Base-by-base conservation (phyloP, 2,113 vertebrate species). In the Carollia perspicillata region DNA sequence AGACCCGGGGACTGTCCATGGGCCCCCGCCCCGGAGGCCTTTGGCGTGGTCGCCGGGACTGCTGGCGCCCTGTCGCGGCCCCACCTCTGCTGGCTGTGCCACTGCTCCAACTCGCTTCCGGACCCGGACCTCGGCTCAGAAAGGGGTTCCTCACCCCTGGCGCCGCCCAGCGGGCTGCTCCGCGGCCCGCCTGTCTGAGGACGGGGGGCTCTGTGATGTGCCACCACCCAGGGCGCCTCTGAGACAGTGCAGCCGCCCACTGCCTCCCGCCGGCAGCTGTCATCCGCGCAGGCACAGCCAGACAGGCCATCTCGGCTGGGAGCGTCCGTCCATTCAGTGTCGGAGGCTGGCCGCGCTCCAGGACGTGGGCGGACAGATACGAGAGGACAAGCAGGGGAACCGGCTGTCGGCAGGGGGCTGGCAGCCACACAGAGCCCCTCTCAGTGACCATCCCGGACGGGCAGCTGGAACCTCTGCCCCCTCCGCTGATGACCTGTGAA, bases 261-360 rank as follows among this genome's bases (percentile, higher is more conserved):
- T 65, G 94, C 84, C 86, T 84, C 17, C 84, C 47, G 44, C 53
- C 79, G 17, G 87, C 95, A 92, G 94, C 83, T 94, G 79, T 85
- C 68, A 42, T 51, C 51, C 9, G 8, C 16, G 3, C 55, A 42
- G 49, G 49, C 17, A 16, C 55, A 74, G 89, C 63, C 49, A 33
- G 85, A 81, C 90, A 72, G 22, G 66, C 90, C 68, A 72, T 90
- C 77, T 95, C 87, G 83, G 53, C 71, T 42, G 60, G 18, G 30
- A 28, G 75, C 40, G 10, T 40, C 91, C 84, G 26, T 44, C 55
- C 79, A 80, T 74, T 78, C 91, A 60, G 83, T 12, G 16, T 22
- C 74, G 68, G 65, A 40, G 65, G 44, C 89, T 96, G 92, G 97
- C 95, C 22, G 20, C 37, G 8, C 33, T 81, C 97, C 94, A 94